These are phyloP conservation scores for Stegodyphus mimosarum DNA, from an alignment of 1,140 invertebrate species.

Conservation along the genomic window DNA sequence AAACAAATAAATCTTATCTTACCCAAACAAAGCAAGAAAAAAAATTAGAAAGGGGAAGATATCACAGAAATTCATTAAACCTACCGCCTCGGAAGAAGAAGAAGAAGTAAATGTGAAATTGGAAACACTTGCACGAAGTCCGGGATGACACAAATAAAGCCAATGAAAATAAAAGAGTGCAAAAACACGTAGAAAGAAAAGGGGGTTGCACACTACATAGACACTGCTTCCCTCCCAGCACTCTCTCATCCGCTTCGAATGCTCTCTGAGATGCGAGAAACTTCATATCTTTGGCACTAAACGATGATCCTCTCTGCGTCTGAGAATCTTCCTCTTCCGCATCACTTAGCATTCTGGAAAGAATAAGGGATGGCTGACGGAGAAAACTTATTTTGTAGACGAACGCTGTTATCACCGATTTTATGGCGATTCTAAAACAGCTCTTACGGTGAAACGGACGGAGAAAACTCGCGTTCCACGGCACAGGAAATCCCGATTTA, in stretches of 20 bases:
- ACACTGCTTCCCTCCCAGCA: too few relatives aligned
- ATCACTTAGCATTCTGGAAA: slow-evolving; percentile 25
- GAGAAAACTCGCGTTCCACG: slow-evolving; percentile 21
- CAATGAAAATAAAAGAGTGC: slow-evolving; percentile 7
- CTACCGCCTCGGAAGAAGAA: slow-evolving; percentile 1
- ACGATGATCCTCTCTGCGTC: slow-evolving; percentile 54
- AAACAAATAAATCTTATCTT: neutral
- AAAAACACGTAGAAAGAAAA: neutral
- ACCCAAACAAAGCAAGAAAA: neutral
- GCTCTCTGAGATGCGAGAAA: slow-evolving; percentile 34
- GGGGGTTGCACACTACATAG: neutral
- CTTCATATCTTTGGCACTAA: slow-evolving; percentile 59
- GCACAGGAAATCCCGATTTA: neutral
- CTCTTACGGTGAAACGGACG: slow-evolving; percentile 27
- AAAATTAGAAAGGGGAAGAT: neutral
- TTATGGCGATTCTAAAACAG: slow-evolving; percentile 15
- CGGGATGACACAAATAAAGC: slow-evolving; percentile 32
- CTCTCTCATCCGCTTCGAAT: slow-evolving; percentile 39
- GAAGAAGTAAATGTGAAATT: neutral
- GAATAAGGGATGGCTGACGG: neutral
- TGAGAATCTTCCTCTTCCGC: slow-evolving; percentile 53
- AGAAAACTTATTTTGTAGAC: slow-evolving; percentile 44
- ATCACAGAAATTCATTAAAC: slow-evolving; percentile 48
- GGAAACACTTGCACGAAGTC: slow-evolving; percentile 26
- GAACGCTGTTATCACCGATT: slow-evolving; percentile 13